Evolutionary conservation across 2,888 invertebrate species (phyloP), one percentile per base, ranked within the genome.

Genomic region (Colostygia pectinataria): DNA sequence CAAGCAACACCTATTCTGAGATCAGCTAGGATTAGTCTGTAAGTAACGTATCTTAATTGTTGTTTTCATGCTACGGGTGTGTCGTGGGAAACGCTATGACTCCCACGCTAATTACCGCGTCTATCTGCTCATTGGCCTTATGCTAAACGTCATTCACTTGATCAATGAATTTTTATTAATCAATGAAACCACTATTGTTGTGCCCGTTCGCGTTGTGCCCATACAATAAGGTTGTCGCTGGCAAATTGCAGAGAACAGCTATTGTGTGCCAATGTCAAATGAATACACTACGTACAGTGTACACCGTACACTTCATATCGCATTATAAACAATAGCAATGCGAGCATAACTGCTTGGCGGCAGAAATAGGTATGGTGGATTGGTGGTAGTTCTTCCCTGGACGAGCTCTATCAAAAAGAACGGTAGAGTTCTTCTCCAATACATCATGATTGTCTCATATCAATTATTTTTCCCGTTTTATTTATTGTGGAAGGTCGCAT

Each of bases 31-130:
- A 42, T 52, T 46, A 42, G 41, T 37, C 32, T 29, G 38, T 38
- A 29, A 33, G 38, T 38, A 29, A 41, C 31, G 61, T 70, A 68
- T 73, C 62, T 68, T 73, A 77, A 76, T 77, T 74, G 72, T 69
- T 75, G 77, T 80, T 81, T 77, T 77, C 78, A 77, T 78, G 76
- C 71, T 71, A 67, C 69, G 74, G 71, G 60, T 67, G 62, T 67
- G 68, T 70, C 83, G 85, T 87, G 88, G 75, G 87, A 87, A 85
- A 70, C 57, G 53, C 64, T 59, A 56, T 59, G 66, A 66, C 77
- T 87, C 87, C 83, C 86, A 88, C 87, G 84, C 77, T 83, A 80
- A 85, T 87, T 84, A 80, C 68, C 50, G 47, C 53, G 69, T 70
- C 77, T 71, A 72, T 71, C 72, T 63, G 70, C 74, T 75, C 67